These are phyloP conservation scores for Halocynthia roretzi DNA, from an alignment of 23 tunicate genomes.

Conservation along the genomic window DNA sequence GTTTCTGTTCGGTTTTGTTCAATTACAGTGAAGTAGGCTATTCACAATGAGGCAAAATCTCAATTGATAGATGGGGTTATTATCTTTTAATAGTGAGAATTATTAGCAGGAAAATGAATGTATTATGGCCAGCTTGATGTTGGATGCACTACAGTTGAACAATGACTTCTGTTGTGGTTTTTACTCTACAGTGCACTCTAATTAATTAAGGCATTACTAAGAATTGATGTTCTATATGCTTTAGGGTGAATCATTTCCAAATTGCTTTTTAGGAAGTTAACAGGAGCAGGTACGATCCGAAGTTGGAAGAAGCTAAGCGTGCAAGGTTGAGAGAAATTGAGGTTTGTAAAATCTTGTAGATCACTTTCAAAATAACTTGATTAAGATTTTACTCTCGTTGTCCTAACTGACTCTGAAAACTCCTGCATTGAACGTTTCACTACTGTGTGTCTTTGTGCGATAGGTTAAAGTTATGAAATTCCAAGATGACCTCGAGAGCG, in stretches of 20 bases:
- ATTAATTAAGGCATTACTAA: too few species aligned
- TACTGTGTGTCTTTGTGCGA: neutral
- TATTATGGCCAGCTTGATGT: neutral
- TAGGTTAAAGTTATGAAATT: constrained; percentile 94
- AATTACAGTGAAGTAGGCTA: neutral
- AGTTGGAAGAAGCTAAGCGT: constrained; percentile 65
- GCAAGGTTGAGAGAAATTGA: constrained; percentile 82
- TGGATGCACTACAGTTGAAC: too few species aligned
- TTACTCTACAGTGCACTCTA: too few species aligned
- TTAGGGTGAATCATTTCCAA: too few species aligned
- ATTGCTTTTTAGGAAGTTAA: neutral
- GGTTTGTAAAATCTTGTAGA: constrained; percentile 13
- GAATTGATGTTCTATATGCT: too few species aligned
- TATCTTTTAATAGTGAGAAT: neutral
- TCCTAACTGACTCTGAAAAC: too few species aligned
- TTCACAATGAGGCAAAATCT: too few species aligned
- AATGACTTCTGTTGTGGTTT: too few species aligned
- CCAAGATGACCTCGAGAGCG: constrained; percentile 90
- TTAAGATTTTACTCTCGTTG: too few species aligned
- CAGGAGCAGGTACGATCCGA: constrained; percentile 39
- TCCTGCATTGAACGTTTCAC: too few species aligned
- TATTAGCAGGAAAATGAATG: neutral
- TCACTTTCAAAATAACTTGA: neutral
- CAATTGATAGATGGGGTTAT: too few species aligned
- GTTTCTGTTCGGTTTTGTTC: neutral